Base-by-base conservation (phyloP, 53 echinoderm and acorn worm species). In the Luidia sarsii region DNA sequence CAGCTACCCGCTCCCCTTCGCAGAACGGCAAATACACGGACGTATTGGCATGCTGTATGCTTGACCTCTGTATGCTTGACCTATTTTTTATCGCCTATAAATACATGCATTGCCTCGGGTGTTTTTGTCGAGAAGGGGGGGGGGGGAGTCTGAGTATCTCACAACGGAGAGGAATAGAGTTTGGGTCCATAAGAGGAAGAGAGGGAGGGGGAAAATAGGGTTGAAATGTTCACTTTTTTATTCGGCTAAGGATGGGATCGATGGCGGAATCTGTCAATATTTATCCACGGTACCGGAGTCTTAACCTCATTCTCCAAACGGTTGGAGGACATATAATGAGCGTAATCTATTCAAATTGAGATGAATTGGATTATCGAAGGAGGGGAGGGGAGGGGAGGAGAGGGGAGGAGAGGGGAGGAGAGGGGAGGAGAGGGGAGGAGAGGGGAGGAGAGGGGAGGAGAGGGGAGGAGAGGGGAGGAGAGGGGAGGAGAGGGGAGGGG, bases 221-320 rank as follows among this genome's bases (percentile, higher is more conserved):
- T 48, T 30, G 60, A 77, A 61, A 77, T 77, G 62, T 77, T 61
- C 77, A 55, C 19, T 52, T 77, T 74, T 77, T 77, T 77, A 34
- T 61, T 77, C 49, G 46, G 45, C 21, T 77, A 77, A 77, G 77
- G 77, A 77, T 62, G 77, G 61, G 77, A 77, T 77, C 77, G 77
- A 77, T 77, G 45, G 77, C 59, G 33, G 77, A 77, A 77, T 77
- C 77, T 77, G 77, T 77, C 77, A 77, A 77, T 77, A 77, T 77
- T 77, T 77, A 77, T 77, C 62, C 59, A 77, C 45, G 77, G 60
- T 60, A 77, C 56, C 48, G 36, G 61, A 77, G 81, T 65, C 81
- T 81, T 81, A 81, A 81, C 67, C 77, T 77, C 77, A 30, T 77
- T 77, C 41, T 61, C 77, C 59, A 30, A 52, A 50, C 77, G 59